These are phyloP conservation scores for Dicentrarchus labrax DNA, from an alignment of 2,113 vertebrate species.

Conservation along the genomic window DNA sequence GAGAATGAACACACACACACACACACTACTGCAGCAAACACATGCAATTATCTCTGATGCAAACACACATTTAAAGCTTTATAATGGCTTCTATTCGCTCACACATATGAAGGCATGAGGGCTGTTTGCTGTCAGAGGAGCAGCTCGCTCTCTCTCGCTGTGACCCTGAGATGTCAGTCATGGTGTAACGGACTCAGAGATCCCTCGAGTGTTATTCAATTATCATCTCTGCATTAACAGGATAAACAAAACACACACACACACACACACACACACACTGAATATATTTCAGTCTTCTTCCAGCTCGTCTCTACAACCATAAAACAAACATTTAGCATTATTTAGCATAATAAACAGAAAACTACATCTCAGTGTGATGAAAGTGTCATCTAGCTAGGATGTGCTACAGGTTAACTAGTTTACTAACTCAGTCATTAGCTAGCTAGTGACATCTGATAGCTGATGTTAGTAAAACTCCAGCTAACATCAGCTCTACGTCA, in stretches of 20 bases:
- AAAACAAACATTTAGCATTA: neutral
- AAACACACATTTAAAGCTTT: neutral
- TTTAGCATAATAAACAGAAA: neutral
- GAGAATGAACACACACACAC: neutral
- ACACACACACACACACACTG: slow-evolving; percentile 8
- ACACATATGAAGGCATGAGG: neutral
- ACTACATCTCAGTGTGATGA: too few species aligned
- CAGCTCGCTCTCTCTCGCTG: neutral
- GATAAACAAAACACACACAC: slow-evolving; percentile 29
- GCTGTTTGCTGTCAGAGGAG: neutral
- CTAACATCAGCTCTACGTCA: too few species aligned
- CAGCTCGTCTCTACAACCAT: neutral
- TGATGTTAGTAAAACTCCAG: too few species aligned
- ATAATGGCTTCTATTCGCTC: neutral
- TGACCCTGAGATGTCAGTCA: slow-evolving; percentile 57
- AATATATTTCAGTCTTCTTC: neutral
- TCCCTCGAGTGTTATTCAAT: slow-evolving; percentile 40
- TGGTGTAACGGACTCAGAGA: slow-evolving; percentile 24
- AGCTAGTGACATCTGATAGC: too few species aligned
- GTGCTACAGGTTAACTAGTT: too few species aligned
- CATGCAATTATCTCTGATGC: slow-evolving; percentile 27
- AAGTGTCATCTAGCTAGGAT: neutral
- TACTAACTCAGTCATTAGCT: too few species aligned
- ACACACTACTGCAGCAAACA: neutral
- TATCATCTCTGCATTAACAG: slow-evolving; percentile 22